These are phyloP conservation scores for Thecocarcelia acutangulata DNA, from an alignment of 2,888 invertebrate species.

Conservation along the genomic window DNA sequence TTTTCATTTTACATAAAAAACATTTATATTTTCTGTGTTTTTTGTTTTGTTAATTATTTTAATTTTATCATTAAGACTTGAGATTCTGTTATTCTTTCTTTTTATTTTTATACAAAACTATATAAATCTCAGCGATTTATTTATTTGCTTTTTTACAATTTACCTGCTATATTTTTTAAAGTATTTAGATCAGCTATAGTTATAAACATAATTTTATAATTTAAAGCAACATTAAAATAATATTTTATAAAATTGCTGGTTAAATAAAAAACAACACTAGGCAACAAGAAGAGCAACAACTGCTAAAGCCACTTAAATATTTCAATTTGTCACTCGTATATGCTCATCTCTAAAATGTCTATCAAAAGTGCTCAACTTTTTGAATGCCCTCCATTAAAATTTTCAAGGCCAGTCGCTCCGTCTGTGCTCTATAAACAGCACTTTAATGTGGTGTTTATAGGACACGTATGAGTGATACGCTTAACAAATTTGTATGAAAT, in stretches of 20 bases:
- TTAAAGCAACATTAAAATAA: constrained; percentile 27
- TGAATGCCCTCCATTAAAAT: too few relatives aligned
- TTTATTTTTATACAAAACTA: constrained; percentile 65
- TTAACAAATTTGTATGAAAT: too few relatives aligned
- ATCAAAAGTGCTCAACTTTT: too few relatives aligned
- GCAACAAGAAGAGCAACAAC: not conserved
- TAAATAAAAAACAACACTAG: not conserved
- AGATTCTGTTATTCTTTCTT: constrained; percentile 58
- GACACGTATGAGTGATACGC: too few relatives aligned
- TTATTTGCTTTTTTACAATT: constrained; percentile 49
- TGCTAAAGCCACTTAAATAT: not conserved
- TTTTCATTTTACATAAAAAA: constrained; percentile 62
- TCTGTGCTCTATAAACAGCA: too few relatives aligned
- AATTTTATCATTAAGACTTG: constrained; percentile 43
- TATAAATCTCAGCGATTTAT: constrained; percentile 58
- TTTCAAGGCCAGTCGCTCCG: too few relatives aligned
- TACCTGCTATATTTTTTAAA: constrained; percentile 50
- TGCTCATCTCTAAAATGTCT: too few relatives aligned
- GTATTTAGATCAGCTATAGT: constrained; percentile 20
- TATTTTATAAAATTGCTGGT: not conserved
- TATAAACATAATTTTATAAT: constrained; percentile 22
- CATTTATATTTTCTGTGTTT: constrained; percentile 56
- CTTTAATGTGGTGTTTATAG: too few relatives aligned
- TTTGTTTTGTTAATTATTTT: constrained; percentile 21
- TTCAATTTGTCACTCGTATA: too few relatives aligned